These are phyloP conservation scores for Ecliptopera silaceata DNA, from an alignment of 2,888 invertebrate species.

Conservation along the genomic window DNA sequence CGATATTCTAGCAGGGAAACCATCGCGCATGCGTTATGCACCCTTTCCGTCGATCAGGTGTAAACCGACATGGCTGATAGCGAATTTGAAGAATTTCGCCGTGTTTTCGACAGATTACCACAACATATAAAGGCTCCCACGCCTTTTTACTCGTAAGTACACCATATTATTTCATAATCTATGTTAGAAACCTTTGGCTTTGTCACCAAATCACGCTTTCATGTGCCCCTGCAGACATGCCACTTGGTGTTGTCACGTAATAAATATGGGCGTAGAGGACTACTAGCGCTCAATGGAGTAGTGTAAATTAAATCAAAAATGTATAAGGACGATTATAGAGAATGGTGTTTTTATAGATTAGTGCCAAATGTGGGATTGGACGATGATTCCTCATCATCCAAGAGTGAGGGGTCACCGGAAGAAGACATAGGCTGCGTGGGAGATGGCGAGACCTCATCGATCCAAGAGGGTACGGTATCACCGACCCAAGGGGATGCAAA, in stretches of 20 bases:
- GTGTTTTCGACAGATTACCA: conserved; percentile 91
- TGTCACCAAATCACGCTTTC: conserved; percentile 1
- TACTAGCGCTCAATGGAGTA: too few relatives aligned
- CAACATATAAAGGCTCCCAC: conserved; percentile 90
- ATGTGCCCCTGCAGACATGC: conserved; percentile 24
- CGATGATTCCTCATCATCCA: conserved; percentile 91
- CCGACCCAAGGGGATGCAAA: conserved; percentile 60
- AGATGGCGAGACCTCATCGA: conserved; percentile 69
- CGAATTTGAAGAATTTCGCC: conserved; percentile 96
- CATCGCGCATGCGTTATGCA: conserved; percentile 66
- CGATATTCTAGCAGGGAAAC: conserved; percentile 57
- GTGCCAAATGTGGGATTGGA: conserved; percentile 93
- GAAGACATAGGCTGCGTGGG: conserved; percentile 84
- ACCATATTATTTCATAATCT: conserved; percentile 29
- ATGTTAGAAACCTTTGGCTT: neutral
- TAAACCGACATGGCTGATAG: conserved; percentile 92
- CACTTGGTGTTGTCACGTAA: conserved; percentile 44
- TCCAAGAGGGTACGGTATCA: conserved; percentile 48
- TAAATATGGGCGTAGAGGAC: conserved; percentile 29
- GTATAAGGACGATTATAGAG: conserved; percentile 1
- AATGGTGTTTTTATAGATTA: conserved; percentile 80
- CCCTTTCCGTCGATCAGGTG: conserved; percentile 86
- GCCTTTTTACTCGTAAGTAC: conserved; percentile 95
- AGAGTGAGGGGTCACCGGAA: conserved; percentile 87
- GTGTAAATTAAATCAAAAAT: neutral